Conservation (phyloP, 2,113 vertebrate genomes). For the Gila orcuttii region DNA sequence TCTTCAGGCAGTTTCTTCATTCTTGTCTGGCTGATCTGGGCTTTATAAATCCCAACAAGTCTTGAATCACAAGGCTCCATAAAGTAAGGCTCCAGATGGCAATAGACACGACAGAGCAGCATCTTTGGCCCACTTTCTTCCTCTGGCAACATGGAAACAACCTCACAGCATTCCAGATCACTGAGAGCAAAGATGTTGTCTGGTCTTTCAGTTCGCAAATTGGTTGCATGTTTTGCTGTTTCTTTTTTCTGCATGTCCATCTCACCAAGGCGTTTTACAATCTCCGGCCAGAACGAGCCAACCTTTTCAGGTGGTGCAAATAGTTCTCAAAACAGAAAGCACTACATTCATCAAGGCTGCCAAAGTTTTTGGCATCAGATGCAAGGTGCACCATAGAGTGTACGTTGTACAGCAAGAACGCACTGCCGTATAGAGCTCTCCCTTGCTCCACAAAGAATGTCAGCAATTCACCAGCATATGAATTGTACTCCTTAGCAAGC, state of each 20-base stretch:
- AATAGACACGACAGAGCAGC: no score
- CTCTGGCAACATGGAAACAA: no score
- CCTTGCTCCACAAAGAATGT: background rate
- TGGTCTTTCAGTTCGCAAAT: background rate
- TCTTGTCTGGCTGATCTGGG: no score
- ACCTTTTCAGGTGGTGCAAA: background rate
- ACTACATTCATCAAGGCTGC: background rate
- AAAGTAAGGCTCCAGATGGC: no score
- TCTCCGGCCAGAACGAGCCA: background rate
- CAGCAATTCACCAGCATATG: background rate
- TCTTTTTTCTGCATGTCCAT: constrained; percentile 10
- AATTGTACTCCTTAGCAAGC: background rate
- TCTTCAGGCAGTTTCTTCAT: no score
- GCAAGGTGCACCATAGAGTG: background rate
- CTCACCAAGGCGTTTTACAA: background rate
- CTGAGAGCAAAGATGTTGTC: background rate
- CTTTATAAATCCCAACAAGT: no score
- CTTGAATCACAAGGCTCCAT: no score
- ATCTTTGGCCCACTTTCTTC: no score
- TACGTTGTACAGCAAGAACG: background rate
- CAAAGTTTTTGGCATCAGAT: background rate
- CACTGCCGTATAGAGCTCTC: background rate
- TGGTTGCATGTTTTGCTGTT: background rate
- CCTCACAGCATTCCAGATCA: no score
- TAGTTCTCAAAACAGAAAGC: background rate